Evolutionary conservation across 2,113 vertebrate species (phyloP), one percentile per base, ranked within the genome.

Genomic region (Lepus europaeus): DNA sequence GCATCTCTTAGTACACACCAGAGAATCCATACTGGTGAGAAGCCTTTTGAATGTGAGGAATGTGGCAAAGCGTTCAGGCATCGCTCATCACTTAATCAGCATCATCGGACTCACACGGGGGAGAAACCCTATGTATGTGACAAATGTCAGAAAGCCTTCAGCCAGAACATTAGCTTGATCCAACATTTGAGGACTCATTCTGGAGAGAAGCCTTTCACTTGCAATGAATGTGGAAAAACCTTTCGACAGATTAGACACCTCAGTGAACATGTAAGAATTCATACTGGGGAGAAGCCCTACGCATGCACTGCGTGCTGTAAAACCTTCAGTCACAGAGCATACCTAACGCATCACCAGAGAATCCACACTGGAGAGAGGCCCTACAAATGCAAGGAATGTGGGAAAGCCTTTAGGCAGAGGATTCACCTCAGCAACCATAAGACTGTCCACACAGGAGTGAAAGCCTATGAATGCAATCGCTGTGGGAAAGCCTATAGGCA

Each of bases 1-100:
- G 98, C 98, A 4, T 99, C 98, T 68, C 98, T 98, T 39, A 97
- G 85, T 12, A 98, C 97, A 8, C 98, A 98, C 39, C 96, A 97
- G 69, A 96, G 98, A 83, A 98, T 97, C 74, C 98, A 98, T 49
- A 98, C 97, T 29, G 97, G 97, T 7, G 97, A 97, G 96, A 98
- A 97, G 63, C 97, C 97, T 9, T 98, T 97, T 83, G 92, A 93
- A 78, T 98, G 96, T 86, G 82, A 90, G 9, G 95, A 97, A 33
- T 97, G 98, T 49, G 96, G 96, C 20, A 97, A 97, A 97, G 39
- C 95, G 84, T 98, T 97, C 77, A 77, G 97, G 66, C 97, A 97
- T 31, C 96, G 97, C 29, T 97, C 97, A 7, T 98, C 97, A 39
- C 96, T 98, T 39, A 97, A 96, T 87, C 90, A 94, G 61, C 98